Percentiles rank a stretch among this genome's conserved stretches.
Evolutionary conservation across 2,888 invertebrate species (phyloP).

Genomic region (Polymixis lichenea): DNA sequence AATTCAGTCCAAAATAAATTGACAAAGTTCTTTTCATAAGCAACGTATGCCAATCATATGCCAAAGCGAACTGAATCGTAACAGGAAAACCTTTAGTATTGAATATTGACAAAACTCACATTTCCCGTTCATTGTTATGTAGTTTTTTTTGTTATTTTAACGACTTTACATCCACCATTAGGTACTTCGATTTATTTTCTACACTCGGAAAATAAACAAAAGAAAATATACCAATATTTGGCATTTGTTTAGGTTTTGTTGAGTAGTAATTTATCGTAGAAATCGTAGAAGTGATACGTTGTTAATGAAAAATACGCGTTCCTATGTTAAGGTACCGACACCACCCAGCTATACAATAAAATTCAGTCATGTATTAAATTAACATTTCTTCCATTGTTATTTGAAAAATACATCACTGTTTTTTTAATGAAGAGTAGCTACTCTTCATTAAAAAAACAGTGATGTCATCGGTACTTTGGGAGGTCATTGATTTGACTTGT

Average conservation of each 20-base stretch:
- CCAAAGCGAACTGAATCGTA: constrained; percentile 23
- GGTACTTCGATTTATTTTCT: constrained; percentile 15
- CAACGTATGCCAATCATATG: constrained; percentile 40
- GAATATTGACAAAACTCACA: constrained; percentile 47
- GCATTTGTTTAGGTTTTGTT: background rate
- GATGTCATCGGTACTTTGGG: background rate
- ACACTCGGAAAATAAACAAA: background rate
- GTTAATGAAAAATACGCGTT: no score
- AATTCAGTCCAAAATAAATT: constrained; percentile 27
- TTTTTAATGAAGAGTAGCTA: no score
- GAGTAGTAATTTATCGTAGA: background rate
- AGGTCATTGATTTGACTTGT: constrained; percentile 18
- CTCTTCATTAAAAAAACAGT: background rate
- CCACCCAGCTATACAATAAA: no score
- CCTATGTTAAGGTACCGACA: no score
- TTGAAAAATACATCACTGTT: no score
- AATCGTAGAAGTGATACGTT: background rate
- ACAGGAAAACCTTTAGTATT: constrained; percentile 41
- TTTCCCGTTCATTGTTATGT: constrained; percentile 54
- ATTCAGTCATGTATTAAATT: background rate
- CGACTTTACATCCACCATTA: constrained; percentile 18
- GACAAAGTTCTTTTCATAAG: constrained; percentile 15
- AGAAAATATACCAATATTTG: background rate
- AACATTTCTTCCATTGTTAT: background rate
- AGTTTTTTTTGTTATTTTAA: constrained; percentile 35